Conservation (phyloP, 2,113 vertebrate species). For the Limnothrissa miodon region DNA sequence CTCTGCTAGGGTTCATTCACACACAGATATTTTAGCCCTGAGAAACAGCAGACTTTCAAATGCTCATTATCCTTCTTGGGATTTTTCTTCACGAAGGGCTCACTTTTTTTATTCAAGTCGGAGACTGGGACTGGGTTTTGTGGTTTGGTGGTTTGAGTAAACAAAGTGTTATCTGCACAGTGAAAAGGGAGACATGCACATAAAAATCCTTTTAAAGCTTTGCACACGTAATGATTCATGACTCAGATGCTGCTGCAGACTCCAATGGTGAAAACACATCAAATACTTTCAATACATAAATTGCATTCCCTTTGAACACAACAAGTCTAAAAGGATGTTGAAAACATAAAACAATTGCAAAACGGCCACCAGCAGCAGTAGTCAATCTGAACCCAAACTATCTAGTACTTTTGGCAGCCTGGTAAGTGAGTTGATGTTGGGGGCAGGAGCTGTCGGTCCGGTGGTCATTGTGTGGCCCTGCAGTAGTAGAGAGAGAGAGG, state of each 20-base stretch:
- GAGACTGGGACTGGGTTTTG: not conserved
- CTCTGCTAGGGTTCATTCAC: not conserved
- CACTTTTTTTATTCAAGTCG: not conserved
- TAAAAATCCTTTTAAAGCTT: not conserved
- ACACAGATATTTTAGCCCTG: not conserved
- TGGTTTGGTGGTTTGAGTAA: not conserved
- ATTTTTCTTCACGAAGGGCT: not conserved
- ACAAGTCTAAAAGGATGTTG: not conserved
- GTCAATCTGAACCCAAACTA: not conserved
- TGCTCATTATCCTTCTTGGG: not conserved
- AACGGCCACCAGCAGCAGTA: not conserved
- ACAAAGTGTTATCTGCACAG: not conserved
- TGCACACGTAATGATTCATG: not conserved
- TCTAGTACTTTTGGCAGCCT: not conserved
- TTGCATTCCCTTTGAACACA: not conserved
- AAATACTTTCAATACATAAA: not conserved
- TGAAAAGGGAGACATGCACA: not conserved
- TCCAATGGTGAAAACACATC: not conserved
- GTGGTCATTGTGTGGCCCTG: not conserved
- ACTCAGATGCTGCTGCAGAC: not conserved
- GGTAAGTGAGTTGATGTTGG: constrained; percentile 8
- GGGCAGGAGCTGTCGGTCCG: not conserved
- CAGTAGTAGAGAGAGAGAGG: not conserved
- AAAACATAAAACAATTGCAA: not conserved
- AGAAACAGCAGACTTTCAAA: not conserved